Conservation (phyloP, 2,888 invertebrate species). For the Adelphocoris suturalis region DNA sequence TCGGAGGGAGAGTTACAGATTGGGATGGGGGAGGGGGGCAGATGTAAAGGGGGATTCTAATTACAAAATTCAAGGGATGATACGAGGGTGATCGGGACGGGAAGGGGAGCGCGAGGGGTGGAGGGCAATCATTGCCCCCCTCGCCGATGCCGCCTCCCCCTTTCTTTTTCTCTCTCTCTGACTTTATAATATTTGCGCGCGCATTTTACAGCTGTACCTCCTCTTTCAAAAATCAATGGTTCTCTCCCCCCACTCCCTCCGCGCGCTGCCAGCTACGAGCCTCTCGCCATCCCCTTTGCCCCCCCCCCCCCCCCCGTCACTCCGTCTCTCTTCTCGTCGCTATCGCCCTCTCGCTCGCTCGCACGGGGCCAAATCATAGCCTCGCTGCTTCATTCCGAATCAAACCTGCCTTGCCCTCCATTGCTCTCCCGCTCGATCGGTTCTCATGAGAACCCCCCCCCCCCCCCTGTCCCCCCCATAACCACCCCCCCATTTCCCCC, state of each 20-base stretch:
- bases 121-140: conserved; percentile 64
- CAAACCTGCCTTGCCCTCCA: conserved; percentile 35
- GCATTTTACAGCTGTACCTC: conserved; percentile 74
- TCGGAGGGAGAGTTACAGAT: background rate
- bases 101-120: conserved; percentile 4
- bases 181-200: conserved; percentile 75
- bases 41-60: conserved; percentile 52
- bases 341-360: background rate
- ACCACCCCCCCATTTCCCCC: background rate
- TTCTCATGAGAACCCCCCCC: conserved; percentile 14
- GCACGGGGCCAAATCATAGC: conserved; percentile 26
- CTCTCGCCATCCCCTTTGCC: background rate
- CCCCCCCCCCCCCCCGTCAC: background rate
- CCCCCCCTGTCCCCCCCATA: background rate
- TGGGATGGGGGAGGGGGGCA: conserved; percentile 4
- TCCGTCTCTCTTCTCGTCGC: background rate
- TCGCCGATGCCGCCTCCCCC: conserved; percentile 51
- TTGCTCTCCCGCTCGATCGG: conserved; percentile 47
- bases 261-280: background rate
- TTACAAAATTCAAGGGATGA: conserved; percentile 50
- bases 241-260: conserved; percentile 21
- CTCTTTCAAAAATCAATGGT: conserved; percentile 69
- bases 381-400: conserved; percentile 48
- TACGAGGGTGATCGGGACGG: conserved; percentile 13
- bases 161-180: conserved; percentile 58